Evolutionary conservation across 2,888 invertebrate species (phyloP).

Genomic region (Ichneumoninae sp.): DNA sequence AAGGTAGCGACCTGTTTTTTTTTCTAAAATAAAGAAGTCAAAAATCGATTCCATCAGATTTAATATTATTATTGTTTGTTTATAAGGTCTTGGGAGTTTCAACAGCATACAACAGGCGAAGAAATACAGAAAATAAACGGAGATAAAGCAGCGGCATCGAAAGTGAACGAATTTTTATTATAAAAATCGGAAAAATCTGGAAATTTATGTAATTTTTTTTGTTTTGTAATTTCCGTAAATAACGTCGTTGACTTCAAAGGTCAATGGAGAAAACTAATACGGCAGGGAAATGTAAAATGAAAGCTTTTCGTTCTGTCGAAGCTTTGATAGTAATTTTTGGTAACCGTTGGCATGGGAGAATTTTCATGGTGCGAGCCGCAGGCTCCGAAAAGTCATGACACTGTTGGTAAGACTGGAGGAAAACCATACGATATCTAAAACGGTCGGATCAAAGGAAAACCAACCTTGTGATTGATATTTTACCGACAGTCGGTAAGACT

Average conservation of each 20-base stretch:
- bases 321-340: background rate
- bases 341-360: background rate
- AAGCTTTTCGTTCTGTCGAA: background rate
- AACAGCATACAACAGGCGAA: too few species aligned
- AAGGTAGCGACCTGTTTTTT: conserved; percentile 10
- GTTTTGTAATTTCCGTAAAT: background rate
- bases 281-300: background rate
- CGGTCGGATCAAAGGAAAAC: background rate
- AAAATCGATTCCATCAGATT: background rate
- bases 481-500: background rate
- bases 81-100: too few species aligned
- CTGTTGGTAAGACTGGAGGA: background rate
- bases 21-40: background rate
- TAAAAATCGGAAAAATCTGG: too few species aligned
- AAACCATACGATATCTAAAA: background rate
- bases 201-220: too few species aligned
- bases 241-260: background rate
- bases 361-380: background rate
- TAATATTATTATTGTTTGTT: background rate
- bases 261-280: background rate
- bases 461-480: background rate
- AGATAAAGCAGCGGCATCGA: too few species aligned
- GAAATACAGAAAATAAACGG: too few species aligned
- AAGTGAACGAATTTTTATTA: too few species aligned
- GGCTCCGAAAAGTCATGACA: background rate